Evolutionary conservation across 2,113 vertebrate genomes (phyloP).

Genomic region (Triplophysa tibetana): DNA sequence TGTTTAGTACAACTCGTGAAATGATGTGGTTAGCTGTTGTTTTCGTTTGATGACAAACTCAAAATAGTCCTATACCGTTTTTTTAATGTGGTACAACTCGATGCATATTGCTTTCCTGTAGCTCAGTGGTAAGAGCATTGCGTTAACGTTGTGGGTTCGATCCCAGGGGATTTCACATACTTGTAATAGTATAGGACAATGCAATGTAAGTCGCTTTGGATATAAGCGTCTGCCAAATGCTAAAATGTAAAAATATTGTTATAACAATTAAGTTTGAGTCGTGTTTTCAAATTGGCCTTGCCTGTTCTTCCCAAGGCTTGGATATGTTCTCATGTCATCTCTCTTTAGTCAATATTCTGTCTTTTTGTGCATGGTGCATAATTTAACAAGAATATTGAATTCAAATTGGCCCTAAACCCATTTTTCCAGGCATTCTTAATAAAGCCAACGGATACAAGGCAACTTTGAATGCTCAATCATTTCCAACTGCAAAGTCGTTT

Average conservation of each 20-base stretch:
- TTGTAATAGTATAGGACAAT: too few species aligned
- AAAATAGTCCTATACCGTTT: neutral
- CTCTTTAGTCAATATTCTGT: neutral
- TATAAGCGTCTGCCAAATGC: too few species aligned
- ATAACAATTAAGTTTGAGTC: conserved; percentile 20
- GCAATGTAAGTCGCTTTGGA: too few species aligned
- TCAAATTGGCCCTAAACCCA: neutral
- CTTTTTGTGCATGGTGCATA: neutral
- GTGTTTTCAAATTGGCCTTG: conserved; percentile 17
- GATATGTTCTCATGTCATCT: neutral
- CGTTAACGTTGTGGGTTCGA: too few species aligned
- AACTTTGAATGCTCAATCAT: neutral
- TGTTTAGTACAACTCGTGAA: neutral
- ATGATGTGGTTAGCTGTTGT: neutral
- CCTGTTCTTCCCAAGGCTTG: conserved; percentile 13
- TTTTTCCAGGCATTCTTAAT: neutral
- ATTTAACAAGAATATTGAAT: neutral
- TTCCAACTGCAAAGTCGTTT: conserved; percentile 12
- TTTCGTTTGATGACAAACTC: conserved; percentile 1
- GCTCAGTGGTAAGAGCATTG: too few species aligned
- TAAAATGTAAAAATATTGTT: too few species aligned
- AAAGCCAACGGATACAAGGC: conserved; percentile 5
- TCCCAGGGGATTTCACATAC: too few species aligned
- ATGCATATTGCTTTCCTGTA: too few species aligned
- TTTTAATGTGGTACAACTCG: neutral